phyloP scores from a whole-genome alignment of 2,888 invertebrate species.

The Prenolepis imparis region DNA sequence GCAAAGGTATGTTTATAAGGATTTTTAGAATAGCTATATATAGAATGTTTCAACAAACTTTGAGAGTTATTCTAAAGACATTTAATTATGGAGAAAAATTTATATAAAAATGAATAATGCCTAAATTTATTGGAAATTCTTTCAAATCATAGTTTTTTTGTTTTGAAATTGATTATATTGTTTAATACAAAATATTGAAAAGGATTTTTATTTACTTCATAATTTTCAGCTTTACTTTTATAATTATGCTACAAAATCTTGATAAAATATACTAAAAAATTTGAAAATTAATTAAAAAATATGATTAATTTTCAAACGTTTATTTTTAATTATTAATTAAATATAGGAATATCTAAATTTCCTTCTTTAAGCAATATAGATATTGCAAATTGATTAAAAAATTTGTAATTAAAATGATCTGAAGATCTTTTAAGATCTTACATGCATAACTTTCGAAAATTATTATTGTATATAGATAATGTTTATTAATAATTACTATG shows the following conservation, averaged over 20 bases:
- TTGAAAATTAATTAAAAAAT: background rate
- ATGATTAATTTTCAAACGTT: background rate
- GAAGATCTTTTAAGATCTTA: background rate
- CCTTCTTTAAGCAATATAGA: background rate
- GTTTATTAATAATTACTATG: conserved; percentile 4
- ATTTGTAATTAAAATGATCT: background rate
- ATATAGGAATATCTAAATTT: background rate
- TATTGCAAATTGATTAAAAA: background rate
- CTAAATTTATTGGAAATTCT: too few species aligned
- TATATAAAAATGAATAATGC: background rate
- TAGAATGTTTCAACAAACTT: background rate
- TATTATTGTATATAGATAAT: background rate
- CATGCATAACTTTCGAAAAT: background rate
- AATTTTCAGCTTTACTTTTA: too few species aligned
- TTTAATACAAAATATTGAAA: too few species aligned
- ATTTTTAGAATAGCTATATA: background rate
- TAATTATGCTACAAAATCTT: too few species aligned
- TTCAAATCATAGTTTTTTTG: too few species aligned
- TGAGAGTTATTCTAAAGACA: background rate
- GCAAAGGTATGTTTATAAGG: conserved; percentile 75
- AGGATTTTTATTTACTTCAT: too few species aligned
- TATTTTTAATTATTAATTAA: background rate
- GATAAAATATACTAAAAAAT: background rate
- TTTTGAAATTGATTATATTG: too few species aligned
- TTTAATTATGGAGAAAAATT: background rate